A percentile compares a stretch with the other conserved stretches of the same genome.
phyloP scores from a whole-genome alignment of 2,888 invertebrate species.

The Artemia sinica region DNA sequence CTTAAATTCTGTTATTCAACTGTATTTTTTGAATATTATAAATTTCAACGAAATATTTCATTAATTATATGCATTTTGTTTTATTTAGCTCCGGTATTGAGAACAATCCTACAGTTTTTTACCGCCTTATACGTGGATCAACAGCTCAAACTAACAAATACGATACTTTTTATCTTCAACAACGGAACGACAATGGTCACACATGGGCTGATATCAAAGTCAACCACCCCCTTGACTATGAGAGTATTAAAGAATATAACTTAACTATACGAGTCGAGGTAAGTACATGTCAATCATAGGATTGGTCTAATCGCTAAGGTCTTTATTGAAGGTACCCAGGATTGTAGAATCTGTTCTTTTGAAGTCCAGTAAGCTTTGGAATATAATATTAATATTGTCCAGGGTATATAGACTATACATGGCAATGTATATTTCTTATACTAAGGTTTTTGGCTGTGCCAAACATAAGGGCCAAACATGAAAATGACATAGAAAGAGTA shows the following conservation, averaged over 20 bases:
- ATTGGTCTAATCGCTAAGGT: no score
- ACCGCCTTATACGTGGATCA: slow-evolving; percentile 83
- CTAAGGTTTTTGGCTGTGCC: no score
- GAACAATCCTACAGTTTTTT: slow-evolving; percentile 87
- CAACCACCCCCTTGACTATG: slow-evolving; percentile 84
- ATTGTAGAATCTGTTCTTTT: slow-evolving; percentile 13
- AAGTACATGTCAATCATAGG: slow-evolving; percentile 30
- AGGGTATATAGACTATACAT: no score
- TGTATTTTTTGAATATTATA: no score
- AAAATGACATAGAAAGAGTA: no score
- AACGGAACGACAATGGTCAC: slow-evolving; percentile 73
- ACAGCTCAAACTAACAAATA: slow-evolving; percentile 90
- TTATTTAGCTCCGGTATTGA: slow-evolving; percentile 70
- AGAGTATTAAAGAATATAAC: slow-evolving; percentile 86
- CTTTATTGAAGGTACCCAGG: no score
- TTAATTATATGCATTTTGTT: neutral
- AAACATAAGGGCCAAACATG: no score
- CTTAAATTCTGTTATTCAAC: no score
- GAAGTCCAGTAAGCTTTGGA: no score
- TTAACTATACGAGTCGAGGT: slow-evolving; percentile 89
- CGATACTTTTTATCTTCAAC: slow-evolving; percentile 87
- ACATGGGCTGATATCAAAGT: slow-evolving; percentile 85
- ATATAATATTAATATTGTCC: no score
- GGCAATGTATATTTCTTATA: no score
- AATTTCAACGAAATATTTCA: no score